Percentiles rank a stretch among this genome's conserved stretches.
phyloP scores from a whole-genome alignment of 2,888 invertebrate species.

The Stenichneumon culpator region DNA sequence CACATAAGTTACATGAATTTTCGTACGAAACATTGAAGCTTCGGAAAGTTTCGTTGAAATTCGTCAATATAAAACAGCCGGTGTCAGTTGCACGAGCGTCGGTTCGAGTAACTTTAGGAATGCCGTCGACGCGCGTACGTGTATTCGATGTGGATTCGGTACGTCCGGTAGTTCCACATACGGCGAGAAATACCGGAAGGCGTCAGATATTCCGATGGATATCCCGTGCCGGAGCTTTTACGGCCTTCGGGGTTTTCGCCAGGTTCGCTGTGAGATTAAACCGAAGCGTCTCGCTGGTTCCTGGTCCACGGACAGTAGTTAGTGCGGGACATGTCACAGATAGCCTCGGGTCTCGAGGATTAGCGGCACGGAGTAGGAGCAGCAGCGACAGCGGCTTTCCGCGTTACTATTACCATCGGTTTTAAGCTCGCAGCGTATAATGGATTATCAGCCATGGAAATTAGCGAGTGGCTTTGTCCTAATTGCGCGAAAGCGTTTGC shows the following conservation, averaged over 20 bases:
- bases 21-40: background rate
- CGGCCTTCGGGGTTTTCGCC: slow-evolving; percentile 35
- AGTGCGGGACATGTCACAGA: slow-evolving; percentile 58
- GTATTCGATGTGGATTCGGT: background rate
- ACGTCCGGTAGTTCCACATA: background rate
- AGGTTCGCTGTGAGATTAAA: slow-evolving; percentile 56
- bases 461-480: slow-evolving; percentile 77
- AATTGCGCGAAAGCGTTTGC: slow-evolving; percentile 64
- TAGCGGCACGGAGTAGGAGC: slow-evolving; percentile 42
- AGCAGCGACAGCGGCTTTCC: slow-evolving; percentile 54
- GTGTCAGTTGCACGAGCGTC: too few relatives aligned
- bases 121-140: background rate
- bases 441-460: slow-evolving; percentile 77
- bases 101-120: too few relatives aligned
- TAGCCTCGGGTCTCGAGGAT: slow-evolving; percentile 54
- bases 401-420: slow-evolving; percentile 30
- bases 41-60: too few relatives aligned
- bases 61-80: too few relatives aligned
- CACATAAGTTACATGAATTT: too few relatives aligned
- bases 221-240: background rate
- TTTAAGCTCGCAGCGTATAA: slow-evolving; percentile 66
- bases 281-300: slow-evolving; percentile 43
- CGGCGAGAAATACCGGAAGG: background rate
- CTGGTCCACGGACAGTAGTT: slow-evolving; percentile 54
- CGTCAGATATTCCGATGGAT: background rate